Evolutionary conservation across 2,888 invertebrate genomes (phyloP), one percentile per base, ranked within the genome.

Genomic region (Actias luna): DNA sequence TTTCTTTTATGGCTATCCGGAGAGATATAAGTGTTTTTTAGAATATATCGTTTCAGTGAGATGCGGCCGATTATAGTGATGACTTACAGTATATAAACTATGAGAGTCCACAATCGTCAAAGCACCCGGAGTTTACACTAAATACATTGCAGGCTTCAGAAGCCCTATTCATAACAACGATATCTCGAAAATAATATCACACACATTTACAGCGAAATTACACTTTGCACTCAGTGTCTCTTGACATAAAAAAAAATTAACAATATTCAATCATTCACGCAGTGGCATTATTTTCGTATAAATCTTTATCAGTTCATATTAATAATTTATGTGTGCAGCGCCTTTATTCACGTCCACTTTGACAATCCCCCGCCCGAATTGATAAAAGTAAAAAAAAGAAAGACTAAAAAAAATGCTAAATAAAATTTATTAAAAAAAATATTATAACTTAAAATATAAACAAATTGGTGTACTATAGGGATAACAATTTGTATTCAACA

Each of bases 51-150:
- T 55, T 64, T 58, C 29, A 58, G 58, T 52, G 46, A 58, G 39
- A 74, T 77, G 82, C 84, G 82, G 81, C 77, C 78, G 78, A 75
- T 77, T 74, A 72, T 73, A 82, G 82, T 75, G 67, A 58, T 63
- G 64, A 67, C 84, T 85, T 82, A 85, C 88, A 91, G 83, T 88
- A 89, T 88, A 88, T 88, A 85, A 87, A 87, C 89, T 91, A 91
- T 87, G 83, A 88, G 86, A 88, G 83, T 91, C 89, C 91, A 90
- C 90, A 90, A 90, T 91, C 88, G 89, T 91, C 89, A 90, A 92
- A 92, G 92, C 92, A 92, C 92, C 92, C 89, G 91, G 87, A 88
- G 85, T 92, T 91, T 87, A 87, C 83, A 87, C 88, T 91, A 89
- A 88, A 84, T 89, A 91, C 89, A 90, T 87, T 77, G 88, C 86